Percentiles rank a stretch among this genome's conserved stretches.
These are phyloP conservation scores for Drosophila leonis DNA, from an alignment of 2,888 invertebrate species.

Conservation along the genomic window DNA sequence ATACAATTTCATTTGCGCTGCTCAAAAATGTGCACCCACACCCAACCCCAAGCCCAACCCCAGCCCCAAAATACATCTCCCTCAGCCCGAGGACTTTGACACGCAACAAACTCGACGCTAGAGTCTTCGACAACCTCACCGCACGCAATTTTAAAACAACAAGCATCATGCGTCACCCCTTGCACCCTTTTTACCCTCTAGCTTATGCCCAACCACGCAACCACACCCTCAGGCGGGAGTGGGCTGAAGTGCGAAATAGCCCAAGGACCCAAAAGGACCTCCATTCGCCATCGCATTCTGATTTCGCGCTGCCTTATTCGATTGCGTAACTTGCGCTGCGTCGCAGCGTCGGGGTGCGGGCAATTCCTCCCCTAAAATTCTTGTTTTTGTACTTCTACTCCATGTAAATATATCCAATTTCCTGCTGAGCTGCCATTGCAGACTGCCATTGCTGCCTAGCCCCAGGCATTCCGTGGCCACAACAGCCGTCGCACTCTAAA, in stretches of 20 bases:
- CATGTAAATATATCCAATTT: constrained; percentile 69
- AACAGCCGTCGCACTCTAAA: constrained; percentile 77
- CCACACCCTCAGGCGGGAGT: constrained; percentile 39
- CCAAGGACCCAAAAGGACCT: constrained; percentile 49
- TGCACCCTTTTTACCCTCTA: background rate
- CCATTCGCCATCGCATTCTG: constrained; percentile 41
- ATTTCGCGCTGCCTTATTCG: constrained; percentile 69
- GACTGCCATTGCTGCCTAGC: constrained; percentile 13
- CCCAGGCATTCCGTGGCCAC: constrained; percentile 39
- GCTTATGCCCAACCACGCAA: constrained; percentile 32
- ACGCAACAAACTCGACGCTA: constrained; percentile 53
- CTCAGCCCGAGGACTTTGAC: constrained; percentile 62
- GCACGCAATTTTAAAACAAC: constrained; percentile 83
- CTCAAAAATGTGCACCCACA: constrained; percentile 33
- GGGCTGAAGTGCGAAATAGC: constrained; percentile 64
- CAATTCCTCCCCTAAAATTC: constrained; percentile 23
- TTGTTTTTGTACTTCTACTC: constrained; percentile 16
- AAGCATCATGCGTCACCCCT: constrained; percentile 37
- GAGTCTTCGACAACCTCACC: constrained; percentile 18
- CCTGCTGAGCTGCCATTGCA: constrained; percentile 53
- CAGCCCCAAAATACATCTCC: background rate
- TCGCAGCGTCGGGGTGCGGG: constrained; percentile 11
- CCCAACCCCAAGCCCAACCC: constrained; percentile 9
- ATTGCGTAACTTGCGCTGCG: constrained; percentile 71
- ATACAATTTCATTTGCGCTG: constrained; percentile 68